Evolutionary conservation across 92 coral and sea anemone genomes (phyloP).

Genomic region (Parazoanthus atlanticus): DNA sequence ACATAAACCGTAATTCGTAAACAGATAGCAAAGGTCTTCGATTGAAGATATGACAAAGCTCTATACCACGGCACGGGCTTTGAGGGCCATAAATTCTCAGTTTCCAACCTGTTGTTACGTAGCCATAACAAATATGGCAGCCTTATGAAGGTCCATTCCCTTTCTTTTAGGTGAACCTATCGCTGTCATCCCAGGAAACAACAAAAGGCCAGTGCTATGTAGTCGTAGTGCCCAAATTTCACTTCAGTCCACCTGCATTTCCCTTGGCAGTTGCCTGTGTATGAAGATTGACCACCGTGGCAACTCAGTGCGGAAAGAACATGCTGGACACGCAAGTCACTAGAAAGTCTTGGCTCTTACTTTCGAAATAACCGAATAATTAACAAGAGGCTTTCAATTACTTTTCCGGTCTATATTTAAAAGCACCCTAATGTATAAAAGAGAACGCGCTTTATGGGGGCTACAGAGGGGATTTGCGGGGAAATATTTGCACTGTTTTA

Average conservation of each 20-base stretch:
- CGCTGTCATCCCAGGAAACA: not conserved
- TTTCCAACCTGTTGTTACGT: not conserved
- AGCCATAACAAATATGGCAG: not conserved
- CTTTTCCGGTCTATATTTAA: conserved; percentile 40
- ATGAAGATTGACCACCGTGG: not conserved
- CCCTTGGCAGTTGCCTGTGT: not conserved
- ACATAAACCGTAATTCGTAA: not conserved
- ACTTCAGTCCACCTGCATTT: not conserved
- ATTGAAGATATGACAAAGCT: not conserved
- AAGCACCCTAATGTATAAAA: conserved; percentile 12
- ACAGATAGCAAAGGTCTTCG: not conserved
- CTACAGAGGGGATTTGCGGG: conserved; percentile 33
- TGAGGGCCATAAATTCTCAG: not conserved
- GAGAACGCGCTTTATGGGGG: conserved; percentile 19
- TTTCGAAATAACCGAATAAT: not conserved
- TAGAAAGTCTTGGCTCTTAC: not conserved
- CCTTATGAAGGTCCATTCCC: not conserved
- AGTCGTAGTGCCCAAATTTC: not conserved
- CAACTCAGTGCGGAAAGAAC: not conserved
- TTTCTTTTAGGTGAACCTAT: not conserved
- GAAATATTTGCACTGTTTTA: conserved; percentile 13
- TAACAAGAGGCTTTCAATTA: conserved; percentile 5
- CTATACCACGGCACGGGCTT: not conserved
- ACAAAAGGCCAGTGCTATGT: not conserved
- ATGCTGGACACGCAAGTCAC: not conserved